Base-by-base conservation (phyloP, 2,888 invertebrate genomes). In the Oegoconia quadripuncta region DNA sequence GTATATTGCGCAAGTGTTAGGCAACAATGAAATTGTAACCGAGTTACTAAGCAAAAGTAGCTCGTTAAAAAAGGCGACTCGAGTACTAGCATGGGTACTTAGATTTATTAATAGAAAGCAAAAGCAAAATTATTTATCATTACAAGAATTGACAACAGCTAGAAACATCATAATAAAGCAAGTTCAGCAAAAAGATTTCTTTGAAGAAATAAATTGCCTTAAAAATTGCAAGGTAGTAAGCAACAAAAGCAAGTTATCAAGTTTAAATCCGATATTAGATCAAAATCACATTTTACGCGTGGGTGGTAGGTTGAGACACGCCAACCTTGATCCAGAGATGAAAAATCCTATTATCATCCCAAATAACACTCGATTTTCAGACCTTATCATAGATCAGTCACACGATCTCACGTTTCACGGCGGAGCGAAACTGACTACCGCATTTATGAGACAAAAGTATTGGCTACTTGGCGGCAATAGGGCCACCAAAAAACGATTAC, bases 21-120 rank as follows among this genome's bases (percentile, higher is more conserved):
- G n/a, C n/a, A n/a, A n/a, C n/a, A n/a, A n/a, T 49, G 1, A 36
- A 26, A 3, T 44, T 53, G 30, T 53, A 53, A 15, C 47, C 53
- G 0, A 48, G 51, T n/a, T n/a, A n/a, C n/a, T n/a, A n/a, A n/a
- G n/a, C n/a, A n/a, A n/a, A n/a, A 29, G 40, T 14, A 44, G 45
- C 23, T 36, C 36, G 34, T 25, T 41, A 7, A 25, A 34, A 7
- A 31, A 34, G 14, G 25, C 37, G 12, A 18, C 37, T 12, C 36
- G 34, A 18, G 26, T 39, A 9, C 20, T 46, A 9, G 34, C 42
- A 4, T 46, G 44, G 44, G 34, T 40, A 16, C 16, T 22, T 11
- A 9, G 42, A 20, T 32, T 38, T 34, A 20, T 15, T 2, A 20
- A 29, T 30, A 25, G 25, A 32, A 28, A 28, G 3, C 22, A 20